Evolutionary conservation across 2,797 vertebrate genomes (phyloP).

Genomic region (Macropodus opercularis): DNA sequence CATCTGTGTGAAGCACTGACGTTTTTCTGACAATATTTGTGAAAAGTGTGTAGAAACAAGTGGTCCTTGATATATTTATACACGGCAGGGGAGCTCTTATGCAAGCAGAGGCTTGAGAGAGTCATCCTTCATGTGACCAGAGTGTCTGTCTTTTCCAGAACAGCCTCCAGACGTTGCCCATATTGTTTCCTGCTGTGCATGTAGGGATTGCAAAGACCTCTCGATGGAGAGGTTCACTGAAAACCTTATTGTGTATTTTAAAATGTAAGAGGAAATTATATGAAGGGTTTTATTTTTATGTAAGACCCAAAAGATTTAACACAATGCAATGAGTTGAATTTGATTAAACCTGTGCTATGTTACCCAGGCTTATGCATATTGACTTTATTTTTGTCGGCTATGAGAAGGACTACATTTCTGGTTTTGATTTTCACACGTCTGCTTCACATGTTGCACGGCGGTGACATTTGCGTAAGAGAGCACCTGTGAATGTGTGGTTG

Average conservation of each 20-base stretch:
- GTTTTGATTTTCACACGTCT: conserved; percentile 55
- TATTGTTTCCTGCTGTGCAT: conserved; percentile 1
- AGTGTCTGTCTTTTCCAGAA: conserved; percentile 35
- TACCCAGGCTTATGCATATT: not conserved
- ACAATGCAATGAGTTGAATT: conserved; percentile 42
- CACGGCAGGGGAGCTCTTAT: conserved; percentile 20
- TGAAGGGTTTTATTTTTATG: no score
- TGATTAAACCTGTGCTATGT: not conserved
- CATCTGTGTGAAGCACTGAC: not conserved
- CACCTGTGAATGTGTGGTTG: conserved; percentile 18
- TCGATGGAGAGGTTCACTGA: not conserved
- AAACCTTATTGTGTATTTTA: not conserved
- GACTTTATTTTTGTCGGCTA: not conserved
- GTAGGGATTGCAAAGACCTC: not conserved
- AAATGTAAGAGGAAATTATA: not conserved
- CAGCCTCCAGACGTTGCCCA: conserved; percentile 1
- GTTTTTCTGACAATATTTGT: not conserved
- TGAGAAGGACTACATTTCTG: conserved; percentile 19
- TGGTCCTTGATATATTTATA: conserved; percentile 10
- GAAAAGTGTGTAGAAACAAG: not conserved
- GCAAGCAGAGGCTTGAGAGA: conserved; percentile 27
- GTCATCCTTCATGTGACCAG: conserved; percentile 33
- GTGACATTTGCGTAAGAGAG: conserved; percentile 62
- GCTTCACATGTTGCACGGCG: conserved; percentile 58
- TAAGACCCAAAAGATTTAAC: conserved; percentile 31